Conservation (phyloP, 2,797 vertebrate genomes). For the Rhodeus uyekii region DNA sequence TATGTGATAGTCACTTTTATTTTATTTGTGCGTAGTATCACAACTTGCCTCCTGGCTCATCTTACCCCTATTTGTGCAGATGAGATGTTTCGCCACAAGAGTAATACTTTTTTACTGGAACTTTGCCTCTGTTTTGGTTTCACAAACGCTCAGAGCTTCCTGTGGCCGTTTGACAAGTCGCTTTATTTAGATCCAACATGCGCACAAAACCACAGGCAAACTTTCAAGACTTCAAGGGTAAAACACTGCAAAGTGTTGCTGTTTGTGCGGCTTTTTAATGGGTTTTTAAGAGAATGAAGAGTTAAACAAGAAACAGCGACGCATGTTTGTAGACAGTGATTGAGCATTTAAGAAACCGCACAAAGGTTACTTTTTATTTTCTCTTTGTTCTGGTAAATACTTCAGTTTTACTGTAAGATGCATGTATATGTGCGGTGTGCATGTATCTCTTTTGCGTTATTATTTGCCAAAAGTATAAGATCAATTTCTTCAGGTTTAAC, state of each 20-base stretch:
- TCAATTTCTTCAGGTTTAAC: background rate
- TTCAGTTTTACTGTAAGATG: background rate
- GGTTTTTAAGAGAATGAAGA: background rate
- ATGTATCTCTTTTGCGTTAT: background rate
- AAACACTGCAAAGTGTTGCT: constrained; percentile 1
- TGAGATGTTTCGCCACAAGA: background rate
- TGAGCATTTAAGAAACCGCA: background rate
- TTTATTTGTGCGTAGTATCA: background rate
- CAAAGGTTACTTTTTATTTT: background rate
- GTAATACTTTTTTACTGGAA: constrained; percentile 11
- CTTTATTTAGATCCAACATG: constrained; percentile 42
- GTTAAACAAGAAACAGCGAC: background rate
- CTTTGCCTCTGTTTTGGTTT: constrained; percentile 31
- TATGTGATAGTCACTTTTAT: background rate
- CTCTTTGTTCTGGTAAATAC: background rate
- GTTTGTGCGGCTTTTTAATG: constrained; percentile 35
- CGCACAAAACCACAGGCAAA: constrained; percentile 32
- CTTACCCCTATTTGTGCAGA: background rate
- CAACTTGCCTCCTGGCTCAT: background rate
- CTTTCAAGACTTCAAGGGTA: constrained; percentile 21
- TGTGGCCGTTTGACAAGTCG: constrained; percentile 7
- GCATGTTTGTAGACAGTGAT: background rate
- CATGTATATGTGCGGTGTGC: background rate
- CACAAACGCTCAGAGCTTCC: constrained; percentile 1
- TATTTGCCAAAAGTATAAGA: background rate